phyloP scores from a whole-genome alignment of 2,888 invertebrate genomes.

The Dryobotodes eremita region DNA sequence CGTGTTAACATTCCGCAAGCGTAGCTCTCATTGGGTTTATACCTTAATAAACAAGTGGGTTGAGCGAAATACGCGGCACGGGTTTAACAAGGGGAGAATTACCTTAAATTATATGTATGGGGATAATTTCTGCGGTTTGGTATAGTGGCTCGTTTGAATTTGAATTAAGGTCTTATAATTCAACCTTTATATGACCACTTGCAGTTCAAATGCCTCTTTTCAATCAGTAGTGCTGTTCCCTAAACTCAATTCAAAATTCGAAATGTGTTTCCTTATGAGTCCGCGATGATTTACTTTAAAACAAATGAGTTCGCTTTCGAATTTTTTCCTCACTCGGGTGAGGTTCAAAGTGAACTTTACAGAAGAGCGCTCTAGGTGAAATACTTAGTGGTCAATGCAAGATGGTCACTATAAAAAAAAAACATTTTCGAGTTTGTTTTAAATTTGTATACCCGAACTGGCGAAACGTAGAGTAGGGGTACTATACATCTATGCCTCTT shows the following conservation, averaged over 20 bases:
- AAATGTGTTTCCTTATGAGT: not conserved
- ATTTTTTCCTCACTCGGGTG: not conserved
- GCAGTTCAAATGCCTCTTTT: not conserved
- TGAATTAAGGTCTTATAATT: not conserved
- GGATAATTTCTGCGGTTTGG: conserved; percentile 3
- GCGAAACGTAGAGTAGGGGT: not conserved
- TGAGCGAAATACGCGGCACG: conserved; percentile 28
- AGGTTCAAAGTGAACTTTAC: not conserved
- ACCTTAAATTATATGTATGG: conserved; percentile 30
- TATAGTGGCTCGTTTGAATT: not conserved
- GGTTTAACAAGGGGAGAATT: conserved; percentile 29
- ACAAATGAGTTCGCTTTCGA: conserved; percentile 1
- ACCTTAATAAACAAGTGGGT: conserved; percentile 47
- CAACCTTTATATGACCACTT: not conserved
- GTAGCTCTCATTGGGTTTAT: conserved; percentile 48
- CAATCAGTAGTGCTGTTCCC: not conserved
- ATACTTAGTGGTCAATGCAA: not conserved
- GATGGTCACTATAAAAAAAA: not conserved
- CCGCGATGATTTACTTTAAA: not conserved
- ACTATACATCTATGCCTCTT: not conserved
- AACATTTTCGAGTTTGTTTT: not conserved
- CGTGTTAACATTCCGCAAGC: conserved; percentile 40
- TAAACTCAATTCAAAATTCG: not conserved
- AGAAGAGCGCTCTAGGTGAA: too few species aligned
- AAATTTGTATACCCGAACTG: not conserved